phyloP scores from a whole-genome alignment of 1,140 invertebrate species.

The Stegodyphus dumicola region DNA sequence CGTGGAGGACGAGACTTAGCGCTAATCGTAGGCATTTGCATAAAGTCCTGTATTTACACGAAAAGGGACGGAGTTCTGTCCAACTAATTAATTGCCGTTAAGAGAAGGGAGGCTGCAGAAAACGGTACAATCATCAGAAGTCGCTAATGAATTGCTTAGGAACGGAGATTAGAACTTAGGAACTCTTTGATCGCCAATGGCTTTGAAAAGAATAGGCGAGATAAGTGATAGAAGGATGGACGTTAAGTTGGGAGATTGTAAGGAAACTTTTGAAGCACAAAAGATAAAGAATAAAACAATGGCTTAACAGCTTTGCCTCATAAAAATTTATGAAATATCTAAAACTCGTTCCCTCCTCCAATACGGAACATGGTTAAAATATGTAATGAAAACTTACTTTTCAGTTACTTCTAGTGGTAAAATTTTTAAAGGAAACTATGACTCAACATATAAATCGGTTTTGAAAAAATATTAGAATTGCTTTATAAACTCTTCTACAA shows the following conservation, averaged over 20 bases:
- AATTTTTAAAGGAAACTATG: too few relatives aligned
- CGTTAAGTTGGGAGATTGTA: neutral
- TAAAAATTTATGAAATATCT: too few relatives aligned
- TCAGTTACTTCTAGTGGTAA: too few relatives aligned
- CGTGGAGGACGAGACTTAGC: neutral
- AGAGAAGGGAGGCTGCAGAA: neutral
- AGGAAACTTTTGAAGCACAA: too few relatives aligned
- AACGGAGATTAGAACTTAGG: neutral
- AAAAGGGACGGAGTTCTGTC: neutral
- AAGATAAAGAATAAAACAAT: too few relatives aligned
- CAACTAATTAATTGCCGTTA: neutral
- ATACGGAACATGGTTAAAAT: too few relatives aligned
- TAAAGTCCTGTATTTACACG: constrained; percentile 20
- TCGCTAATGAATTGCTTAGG: neutral
- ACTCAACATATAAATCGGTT: too few relatives aligned
- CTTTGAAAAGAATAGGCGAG: neutral
- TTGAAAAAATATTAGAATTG: too few relatives aligned
- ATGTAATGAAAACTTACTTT: too few relatives aligned
- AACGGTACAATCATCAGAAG: neutral
- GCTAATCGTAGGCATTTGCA: constrained; percentile 22
- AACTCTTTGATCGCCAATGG: neutral
- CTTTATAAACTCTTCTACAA: too few relatives aligned
- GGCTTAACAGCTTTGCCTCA: too few relatives aligned
- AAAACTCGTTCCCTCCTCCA: too few relatives aligned
- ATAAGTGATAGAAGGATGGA: neutral